Evolutionary conservation across 1,140 invertebrate genomes (phyloP), one percentile per base, ranked within the genome.

Genomic region (Mamestra configurata): DNA sequence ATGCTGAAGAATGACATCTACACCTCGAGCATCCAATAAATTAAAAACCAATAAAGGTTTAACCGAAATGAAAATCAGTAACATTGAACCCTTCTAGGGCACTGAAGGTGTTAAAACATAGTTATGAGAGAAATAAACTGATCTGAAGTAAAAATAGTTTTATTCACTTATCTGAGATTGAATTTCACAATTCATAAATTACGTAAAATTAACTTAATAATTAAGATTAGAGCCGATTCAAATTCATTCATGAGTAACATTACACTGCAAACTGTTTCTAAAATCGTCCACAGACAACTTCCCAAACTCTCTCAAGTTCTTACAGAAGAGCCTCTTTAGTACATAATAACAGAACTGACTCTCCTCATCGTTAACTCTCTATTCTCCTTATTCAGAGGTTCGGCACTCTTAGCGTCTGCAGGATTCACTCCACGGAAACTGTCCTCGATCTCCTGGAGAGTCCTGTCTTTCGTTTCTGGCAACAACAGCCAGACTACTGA

Each of bases 401-500:
- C 82, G 0, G 79, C 71, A 71, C 84, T 86, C 72, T 86, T 91
- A 8, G 59, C 72, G 53, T 93, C 92, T 1, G 71, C 79, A 8
- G 85, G 31, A 15, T 86, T 80, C 10, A 84, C 20, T 0, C 93
- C 90, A 70, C 90, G 76, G 46, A 95, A 91, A 18, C 79, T 83
- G 57, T 94, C 91, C 66, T 95, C 93, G 8, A 94, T 93, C 49
- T 94, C 91, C 66, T 94, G 92, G 10, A 95, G 86, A 31, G 92
- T 93, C 20, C 86, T 92, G 68, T 89, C 92, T 59, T 94, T 95
- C 0, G 93, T 95, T 78, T 95, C 93, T 0, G 93, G 93, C 61
- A 95, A 84, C 85, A 90, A 86, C 51, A 92, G 90, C 78, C 88
- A 93, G 1, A 93, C 59, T 53, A 92, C 70, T 0, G 78, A 55